These are phyloP conservation scores for Leptopilina boulardi DNA, from an alignment of 1,140 invertebrate genomes.

Conservation along the genomic window DNA sequence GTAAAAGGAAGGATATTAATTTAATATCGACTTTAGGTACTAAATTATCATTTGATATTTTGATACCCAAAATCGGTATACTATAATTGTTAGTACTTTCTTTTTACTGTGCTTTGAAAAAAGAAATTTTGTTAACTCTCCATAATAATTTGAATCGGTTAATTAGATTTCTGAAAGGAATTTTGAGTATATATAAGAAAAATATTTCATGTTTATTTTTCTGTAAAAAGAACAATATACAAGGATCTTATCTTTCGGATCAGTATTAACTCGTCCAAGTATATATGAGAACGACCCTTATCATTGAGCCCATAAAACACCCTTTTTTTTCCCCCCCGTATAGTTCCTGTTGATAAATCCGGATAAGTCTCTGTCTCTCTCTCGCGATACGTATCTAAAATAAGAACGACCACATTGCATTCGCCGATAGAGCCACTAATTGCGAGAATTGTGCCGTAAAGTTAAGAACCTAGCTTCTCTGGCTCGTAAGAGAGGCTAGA, in stretches of 20 bases:
- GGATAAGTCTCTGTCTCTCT: background rate
- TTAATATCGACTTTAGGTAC: no score
- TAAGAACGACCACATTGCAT: background rate
- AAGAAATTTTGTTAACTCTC: no score
- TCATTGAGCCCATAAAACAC: constrained; percentile 25
- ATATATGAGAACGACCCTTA: constrained; percentile 12
- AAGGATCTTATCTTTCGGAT: constrained; percentile 4
- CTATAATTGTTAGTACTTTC: no score
- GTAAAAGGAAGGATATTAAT: no score
- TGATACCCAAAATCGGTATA: no score
- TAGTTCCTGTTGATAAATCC: constrained; percentile 1
- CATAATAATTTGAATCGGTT: no score
- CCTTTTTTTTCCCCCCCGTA: constrained; percentile 9
- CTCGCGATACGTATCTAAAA: background rate
- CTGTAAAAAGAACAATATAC: background rate
- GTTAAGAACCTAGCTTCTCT: constrained; percentile 10
- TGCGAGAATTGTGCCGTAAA: constrained; percentile 21
- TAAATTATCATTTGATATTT: no score
- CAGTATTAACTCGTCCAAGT: constrained; percentile 25
- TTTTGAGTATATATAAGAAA: no score
- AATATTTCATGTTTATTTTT: background rate
- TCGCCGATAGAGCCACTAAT: constrained; percentile 26
- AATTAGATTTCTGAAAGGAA: no score
- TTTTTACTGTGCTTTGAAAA: no score
- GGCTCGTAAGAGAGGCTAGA: no score